Conservation (phyloP, 2,888 invertebrate species). For the Ormyrus labotus region DNA sequence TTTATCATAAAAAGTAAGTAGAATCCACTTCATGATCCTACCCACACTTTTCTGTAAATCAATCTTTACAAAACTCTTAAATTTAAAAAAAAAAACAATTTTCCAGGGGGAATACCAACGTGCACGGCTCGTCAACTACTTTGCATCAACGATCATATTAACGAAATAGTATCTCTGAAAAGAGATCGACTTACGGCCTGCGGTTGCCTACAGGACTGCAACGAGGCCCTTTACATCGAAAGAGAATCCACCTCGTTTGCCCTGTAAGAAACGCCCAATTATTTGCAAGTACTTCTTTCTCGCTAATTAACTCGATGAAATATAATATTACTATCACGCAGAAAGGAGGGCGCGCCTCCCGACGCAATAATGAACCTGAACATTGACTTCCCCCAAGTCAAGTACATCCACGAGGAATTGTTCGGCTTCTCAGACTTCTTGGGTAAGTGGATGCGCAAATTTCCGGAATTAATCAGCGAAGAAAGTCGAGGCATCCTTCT, state of each 20-base stretch:
- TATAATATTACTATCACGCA: not conserved
- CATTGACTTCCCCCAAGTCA: constrained; percentile 36
- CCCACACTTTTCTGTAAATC: no score
- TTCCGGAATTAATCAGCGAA: no score
- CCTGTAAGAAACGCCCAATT: constrained; percentile 33
- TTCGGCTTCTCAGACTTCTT: constrained; percentile 33
- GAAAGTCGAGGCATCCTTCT: no score
- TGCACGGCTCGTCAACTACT: constrained; percentile 22
- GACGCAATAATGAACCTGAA: constrained; percentile 39
- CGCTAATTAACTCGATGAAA: not conserved
- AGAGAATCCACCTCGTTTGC: constrained; percentile 30
- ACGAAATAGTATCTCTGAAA: not conserved
- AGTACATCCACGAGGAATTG: constrained; percentile 41
- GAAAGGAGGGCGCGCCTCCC: constrained; percentile 29
- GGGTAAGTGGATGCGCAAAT: not conserved
- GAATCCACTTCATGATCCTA: no score
- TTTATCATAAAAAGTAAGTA: no score
- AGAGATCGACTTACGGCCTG: constrained; percentile 9
- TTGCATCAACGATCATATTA: constrained; percentile 1
- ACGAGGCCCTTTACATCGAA: constrained; percentile 33
- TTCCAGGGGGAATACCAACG: constrained; percentile 1
- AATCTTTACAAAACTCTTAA: no score
- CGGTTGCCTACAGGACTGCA: constrained; percentile 29
- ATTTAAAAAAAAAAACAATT: not conserved
- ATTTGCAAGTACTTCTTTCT: not conserved